Evolutionary conservation across 2,888 invertebrate genomes (phyloP), one percentile per base, ranked within the genome.

Genomic region (Argyresthia goedartella): DNA sequence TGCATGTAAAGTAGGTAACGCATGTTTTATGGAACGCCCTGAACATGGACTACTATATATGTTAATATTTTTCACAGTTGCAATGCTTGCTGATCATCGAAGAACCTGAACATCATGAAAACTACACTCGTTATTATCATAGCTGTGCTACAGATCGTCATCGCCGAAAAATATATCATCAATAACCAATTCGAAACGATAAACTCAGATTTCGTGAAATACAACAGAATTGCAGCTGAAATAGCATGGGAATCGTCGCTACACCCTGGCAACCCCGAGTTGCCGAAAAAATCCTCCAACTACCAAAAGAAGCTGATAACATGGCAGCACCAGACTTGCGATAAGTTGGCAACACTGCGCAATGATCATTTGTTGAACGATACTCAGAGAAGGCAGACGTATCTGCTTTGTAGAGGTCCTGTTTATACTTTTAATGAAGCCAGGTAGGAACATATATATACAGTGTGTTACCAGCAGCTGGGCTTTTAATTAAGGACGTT

Each of bases 391-490:
- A 76, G 91, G 55, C 89, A 89, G 78, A 67, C 88, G 50, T 88
- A 88, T 71, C 69, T 92, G 10, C 60, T 92, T 44, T 93, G 92
- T 61, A 78, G 90, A 59, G 92, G 91, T 44, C 90, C 91, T 0
- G 87, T 77, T 52, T 91, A 85, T 63, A 87, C 85, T 4, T 73
- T 77, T 46, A 66, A 81, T 49, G 88, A 90, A 65, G 82, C 88
- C 8, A 82, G 87, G 91, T 50, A 35, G 16, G 49, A 51, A 41
- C 43, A 4, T 35, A 8, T 0, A 35, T 6, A 10, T n/a, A 1
- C 6, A 8, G 10, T 1, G 1, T 4, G 10, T 14, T n/a, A n/a
- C n/a, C n/a, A n/a, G n/a, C n/a, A n/a, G n/a, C n/a, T n/a, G n/a
- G n/a, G n/a, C n/a, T n/a, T n/a, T n/a, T n/a, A n/a, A n/a, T n/a